These are phyloP conservation scores for Pissodes strobi DNA, from an alignment of 1,140 invertebrate genomes.

Conservation along the genomic window DNA sequence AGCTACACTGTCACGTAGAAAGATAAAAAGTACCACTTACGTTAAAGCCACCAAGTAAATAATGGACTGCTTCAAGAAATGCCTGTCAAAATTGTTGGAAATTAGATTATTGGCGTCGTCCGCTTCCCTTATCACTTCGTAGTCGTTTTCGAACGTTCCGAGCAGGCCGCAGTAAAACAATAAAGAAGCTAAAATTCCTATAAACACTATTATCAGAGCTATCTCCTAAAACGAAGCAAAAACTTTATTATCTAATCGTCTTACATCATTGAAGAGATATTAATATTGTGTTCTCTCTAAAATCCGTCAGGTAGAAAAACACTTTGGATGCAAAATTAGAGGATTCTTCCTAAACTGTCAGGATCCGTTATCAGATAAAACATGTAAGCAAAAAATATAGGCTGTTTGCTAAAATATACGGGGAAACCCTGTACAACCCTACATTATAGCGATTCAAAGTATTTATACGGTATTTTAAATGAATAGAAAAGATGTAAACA, in stretches of 20 bases:
- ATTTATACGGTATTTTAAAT: no score
- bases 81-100: conserved; percentile 29
- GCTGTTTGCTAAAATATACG: no score
- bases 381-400: no score
- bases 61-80: conserved; percentile 60
- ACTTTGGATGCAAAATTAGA: no score
- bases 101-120: conserved; percentile 35
- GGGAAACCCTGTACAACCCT: no score
- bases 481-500: no score
- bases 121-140: conserved; percentile 37
- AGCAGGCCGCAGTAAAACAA: conserved; percentile 56
- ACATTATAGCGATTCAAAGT: no score
- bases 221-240: conserved; percentile 60
- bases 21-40: conserved; percentile 54
- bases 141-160: conserved; percentile 35
- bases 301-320: no score
- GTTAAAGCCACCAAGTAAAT: conserved; percentile 62
- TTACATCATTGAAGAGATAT: not conserved
- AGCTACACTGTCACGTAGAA: no score
- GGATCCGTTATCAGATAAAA: no score
- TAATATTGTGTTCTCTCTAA: not conserved
- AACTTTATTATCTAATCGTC: conserved; percentile 1
- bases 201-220: conserved; percentile 59
- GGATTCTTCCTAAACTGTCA: no score
- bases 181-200: conserved; percentile 57